Evolutionary conservation across 2,797 vertebrate species (phyloP), one percentile per base, ranked within the genome.

Genomic region (Neoniphon sammara): DNA sequence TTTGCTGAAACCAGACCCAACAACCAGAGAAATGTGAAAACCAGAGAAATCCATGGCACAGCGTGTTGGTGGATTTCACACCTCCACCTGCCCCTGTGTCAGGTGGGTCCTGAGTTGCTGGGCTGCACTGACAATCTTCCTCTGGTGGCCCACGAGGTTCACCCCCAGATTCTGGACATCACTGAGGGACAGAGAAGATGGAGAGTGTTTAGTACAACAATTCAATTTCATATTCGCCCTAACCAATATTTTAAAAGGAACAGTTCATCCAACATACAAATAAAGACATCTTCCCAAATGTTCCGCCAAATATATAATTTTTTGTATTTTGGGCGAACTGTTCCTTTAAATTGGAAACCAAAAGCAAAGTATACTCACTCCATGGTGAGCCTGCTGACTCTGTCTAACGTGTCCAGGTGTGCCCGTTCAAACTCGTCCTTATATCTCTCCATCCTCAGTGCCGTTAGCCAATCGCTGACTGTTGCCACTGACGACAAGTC

Each of bases 371-470:
- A 17, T 73, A 94, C 95, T 94, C 83, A 95, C 95, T 94, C 94
- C 90, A 94, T 93, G 18, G 91, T 93, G 77, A 95, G 91, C 73
- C 70, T 80, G 91, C 94, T 94, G 76, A 98, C 95, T 86, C 95
- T 93, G 68, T 99, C 97, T 92, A 99, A 94, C 14, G 95, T 95
- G 92, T 97, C 96, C 78, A 98, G 89, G 61, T 97, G 95, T 0
- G 97, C 97, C 0, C 95, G 95, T 56, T 95, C 95, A 66, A 99
- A 99, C 89, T 97, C 96, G 42, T 98, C 93, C 86, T 95, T 95
- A 78, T 99, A 99, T 72, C 95, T 92, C 66, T 97, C 98, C 98
- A 99, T 98, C 85, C 95, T 95, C 53, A 99, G 94, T 1, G 95
- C 97, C 54, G 94, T 96, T 76, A 99, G 92, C 98, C 98, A 99